Evolutionary conservation across 2,113 vertebrate genomes (phyloP).

Genomic region (Echinops telfairi): DNA sequence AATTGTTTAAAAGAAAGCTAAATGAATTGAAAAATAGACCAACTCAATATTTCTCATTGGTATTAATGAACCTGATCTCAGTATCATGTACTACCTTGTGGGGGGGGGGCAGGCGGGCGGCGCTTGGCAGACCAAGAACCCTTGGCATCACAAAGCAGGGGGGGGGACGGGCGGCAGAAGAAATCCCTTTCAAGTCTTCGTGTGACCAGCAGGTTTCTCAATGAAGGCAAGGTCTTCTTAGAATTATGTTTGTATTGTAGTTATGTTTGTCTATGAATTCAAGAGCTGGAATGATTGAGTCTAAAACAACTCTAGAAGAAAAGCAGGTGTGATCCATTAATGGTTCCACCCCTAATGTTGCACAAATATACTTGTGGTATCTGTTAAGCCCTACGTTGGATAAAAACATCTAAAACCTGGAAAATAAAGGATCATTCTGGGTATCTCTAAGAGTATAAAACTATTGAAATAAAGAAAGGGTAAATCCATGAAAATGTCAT

Average conservation of each 20-base stretch:
- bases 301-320: not conserved
- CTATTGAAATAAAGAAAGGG: too few species aligned
- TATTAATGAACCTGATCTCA: conserved; percentile 67
- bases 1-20: conserved; percentile 73
- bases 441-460: too few species aligned
- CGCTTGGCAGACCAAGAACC: too few species aligned
- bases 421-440: too few species aligned
- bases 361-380: too few species aligned
- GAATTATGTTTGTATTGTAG: not conserved
- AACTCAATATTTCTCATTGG: conserved; percentile 55
- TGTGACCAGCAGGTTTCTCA: not conserved
- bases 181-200: not conserved
- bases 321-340: not conserved
- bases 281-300: not conserved
- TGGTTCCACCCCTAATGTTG: not conserved
- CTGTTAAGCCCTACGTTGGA: too few species aligned
- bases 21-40: conserved; percentile 73
- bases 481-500: too few species aligned
- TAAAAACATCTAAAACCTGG: too few species aligned
- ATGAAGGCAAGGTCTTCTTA: not conserved
- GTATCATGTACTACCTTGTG: not conserved
- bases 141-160: too few species aligned
- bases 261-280: not conserved
- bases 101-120: too few species aligned
- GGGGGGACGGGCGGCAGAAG: too few species aligned